Conservation (phyloP, 2,888 invertebrate species). For the Netelia virgata region DNA sequence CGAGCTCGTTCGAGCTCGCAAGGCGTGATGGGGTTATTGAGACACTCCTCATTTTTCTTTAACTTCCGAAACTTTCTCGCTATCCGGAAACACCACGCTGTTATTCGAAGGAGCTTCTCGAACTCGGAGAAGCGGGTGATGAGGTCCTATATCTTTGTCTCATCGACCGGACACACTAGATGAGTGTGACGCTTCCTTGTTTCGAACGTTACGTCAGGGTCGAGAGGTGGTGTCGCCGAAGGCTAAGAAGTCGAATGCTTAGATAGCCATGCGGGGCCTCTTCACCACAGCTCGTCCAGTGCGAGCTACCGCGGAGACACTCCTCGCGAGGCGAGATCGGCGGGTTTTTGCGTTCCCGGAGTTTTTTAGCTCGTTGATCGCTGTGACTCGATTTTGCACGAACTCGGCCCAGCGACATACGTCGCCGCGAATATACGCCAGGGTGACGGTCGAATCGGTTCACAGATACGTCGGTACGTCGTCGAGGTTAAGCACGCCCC, state of each 20-base stretch:
- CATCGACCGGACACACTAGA: too few species aligned
- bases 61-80: not conserved
- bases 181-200: not conserved
- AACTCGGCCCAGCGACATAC: conserved; percentile 71
- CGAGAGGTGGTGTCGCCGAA: conserved; percentile 18
- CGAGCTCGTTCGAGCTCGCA: conserved; percentile 1
- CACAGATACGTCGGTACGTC: conserved; percentile 38
- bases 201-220: conserved; percentile 35
- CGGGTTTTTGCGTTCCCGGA: not conserved
- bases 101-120: conserved; percentile 20
- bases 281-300: conserved; percentile 51
- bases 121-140: conserved; percentile 36
- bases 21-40: not conserved
- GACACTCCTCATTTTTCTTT: too few species aligned
- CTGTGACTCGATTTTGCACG: conserved; percentile 72
- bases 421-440: conserved; percentile 61
- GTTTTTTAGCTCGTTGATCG: conserved; percentile 66
- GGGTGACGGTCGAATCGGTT: conserved; percentile 58
- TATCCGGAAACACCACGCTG: conserved; percentile 38
- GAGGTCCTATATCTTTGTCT: conserved; percentile 12
- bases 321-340: conserved; percentile 62
- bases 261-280: conserved; percentile 54
- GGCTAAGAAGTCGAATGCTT: conserved; percentile 48
- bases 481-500: conserved; percentile 14
- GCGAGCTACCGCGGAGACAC: conserved; percentile 41